These are phyloP conservation scores for Parus major DNA, from an alignment of 2,113 vertebrate genomes.

Conservation along the genomic window DNA sequence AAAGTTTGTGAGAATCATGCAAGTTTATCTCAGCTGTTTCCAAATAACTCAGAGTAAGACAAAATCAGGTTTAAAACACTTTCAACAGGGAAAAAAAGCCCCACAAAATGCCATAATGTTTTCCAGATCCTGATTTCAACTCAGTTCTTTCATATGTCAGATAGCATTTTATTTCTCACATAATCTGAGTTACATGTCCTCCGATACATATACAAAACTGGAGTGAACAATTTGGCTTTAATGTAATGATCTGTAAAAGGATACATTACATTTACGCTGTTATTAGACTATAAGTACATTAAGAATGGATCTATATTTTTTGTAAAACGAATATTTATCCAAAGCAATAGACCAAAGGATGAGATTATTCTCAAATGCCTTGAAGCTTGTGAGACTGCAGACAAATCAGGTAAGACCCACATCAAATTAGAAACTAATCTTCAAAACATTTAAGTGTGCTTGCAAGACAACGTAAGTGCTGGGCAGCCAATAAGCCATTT, in stretches of 20 bases:
- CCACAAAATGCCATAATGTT: not conserved
- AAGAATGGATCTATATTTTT: not conserved
- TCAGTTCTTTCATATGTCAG: not conserved
- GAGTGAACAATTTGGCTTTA: not conserved
- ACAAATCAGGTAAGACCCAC: conserved; percentile 33
- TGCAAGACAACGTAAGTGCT: not conserved
- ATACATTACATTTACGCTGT: not conserved
- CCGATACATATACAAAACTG: not conserved
- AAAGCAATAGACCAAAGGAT: not conserved
- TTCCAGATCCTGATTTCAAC: not conserved
- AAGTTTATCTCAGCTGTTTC: not conserved
- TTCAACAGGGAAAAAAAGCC: not conserved
- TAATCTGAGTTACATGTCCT: not conserved
- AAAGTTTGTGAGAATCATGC: not conserved
- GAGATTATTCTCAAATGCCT: conserved; percentile 9
- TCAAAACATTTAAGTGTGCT: conserved; percentile 35
- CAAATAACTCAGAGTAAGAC: not conserved
- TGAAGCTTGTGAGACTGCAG: not conserved
- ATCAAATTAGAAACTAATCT: conserved; percentile 51
- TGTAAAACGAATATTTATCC: not conserved
- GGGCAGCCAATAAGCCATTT: conserved; percentile 41
- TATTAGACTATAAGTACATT: not conserved
- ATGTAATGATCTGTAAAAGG: not conserved
- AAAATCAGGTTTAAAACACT: not conserved
- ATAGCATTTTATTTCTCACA: not conserved